Conservation (phyloP, 2,888 invertebrate species). For the Venusia cambrica region DNA sequence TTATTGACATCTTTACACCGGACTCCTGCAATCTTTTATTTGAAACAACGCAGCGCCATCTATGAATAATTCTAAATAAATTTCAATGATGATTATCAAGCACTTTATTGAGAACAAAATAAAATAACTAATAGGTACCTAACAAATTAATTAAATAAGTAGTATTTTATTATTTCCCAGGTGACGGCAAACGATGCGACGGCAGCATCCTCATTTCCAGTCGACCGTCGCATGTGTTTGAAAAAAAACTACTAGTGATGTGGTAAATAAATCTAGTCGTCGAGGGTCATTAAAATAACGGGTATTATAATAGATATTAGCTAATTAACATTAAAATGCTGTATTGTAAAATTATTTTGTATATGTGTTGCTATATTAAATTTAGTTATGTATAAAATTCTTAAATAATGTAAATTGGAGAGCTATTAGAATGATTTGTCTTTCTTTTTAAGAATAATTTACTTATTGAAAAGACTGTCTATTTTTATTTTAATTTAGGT, state of each 20-base stretch:
- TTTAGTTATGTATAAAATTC: constrained; percentile 15
- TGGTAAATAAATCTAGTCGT: constrained; percentile 18
- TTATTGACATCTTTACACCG: no score
- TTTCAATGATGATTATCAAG: no score
- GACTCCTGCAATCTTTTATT: no score
- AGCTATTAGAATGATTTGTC: constrained; percentile 22
- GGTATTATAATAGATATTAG: constrained; percentile 9
- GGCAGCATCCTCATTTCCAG: constrained; percentile 68
- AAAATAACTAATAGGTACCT: background rate
- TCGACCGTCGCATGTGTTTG: constrained; percentile 73
- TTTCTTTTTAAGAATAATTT: constrained; percentile 22
- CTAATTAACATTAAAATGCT: constrained; percentile 10
- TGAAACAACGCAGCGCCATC: no score
- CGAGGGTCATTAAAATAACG: constrained; percentile 16
- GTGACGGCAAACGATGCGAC: constrained; percentile 71
- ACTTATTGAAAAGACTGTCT: constrained; percentile 36
- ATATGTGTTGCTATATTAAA: constrained; percentile 12
- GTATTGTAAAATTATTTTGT: constrained; percentile 3
- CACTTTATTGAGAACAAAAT: no score
- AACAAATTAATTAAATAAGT: background rate
- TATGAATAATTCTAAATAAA: no score
- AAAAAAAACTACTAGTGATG: constrained; percentile 14
- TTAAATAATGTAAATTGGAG: constrained; percentile 22
- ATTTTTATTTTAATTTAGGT: constrained; percentile 24
- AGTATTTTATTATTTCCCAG: constrained; percentile 40